phyloP scores from a whole-genome alignment of 2,888 invertebrate genomes.

The Melieria crassipennis region DNA sequence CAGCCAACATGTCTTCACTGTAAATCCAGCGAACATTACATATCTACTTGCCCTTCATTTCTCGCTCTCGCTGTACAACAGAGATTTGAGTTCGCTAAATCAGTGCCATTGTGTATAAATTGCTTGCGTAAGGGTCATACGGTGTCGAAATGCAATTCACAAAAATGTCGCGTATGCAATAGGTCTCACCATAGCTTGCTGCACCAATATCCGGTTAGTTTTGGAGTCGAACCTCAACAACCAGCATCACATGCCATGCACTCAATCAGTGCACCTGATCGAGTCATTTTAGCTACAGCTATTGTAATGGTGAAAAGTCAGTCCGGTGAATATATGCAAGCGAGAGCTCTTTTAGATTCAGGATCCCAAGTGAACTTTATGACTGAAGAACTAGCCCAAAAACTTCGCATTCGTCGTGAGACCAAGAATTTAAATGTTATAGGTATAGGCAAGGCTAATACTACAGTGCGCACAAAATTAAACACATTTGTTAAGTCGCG shows the following conservation, averaged over 20 bases:
- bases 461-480: conserved; percentile 27
- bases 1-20: too few species aligned
- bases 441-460: conserved; percentile 9
- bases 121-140: conserved; percentile 37
- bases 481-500: conserved; percentile 20
- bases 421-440: conserved; percentile 18
- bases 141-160: conserved; percentile 31
- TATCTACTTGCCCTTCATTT: too few species aligned
- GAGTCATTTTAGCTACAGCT: conserved; percentile 34
- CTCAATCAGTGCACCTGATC: conserved; percentile 7
- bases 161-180: conserved; percentile 32
- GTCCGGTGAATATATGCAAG: conserved; percentile 20
- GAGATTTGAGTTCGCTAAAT: too few species aligned
- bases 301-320: conserved; percentile 28
- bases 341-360: conserved; percentile 28
- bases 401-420: conserved; percentile 21
- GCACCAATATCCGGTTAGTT: conserved; percentile 31
- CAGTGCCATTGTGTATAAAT: too few species aligned
- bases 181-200: conserved; percentile 32
- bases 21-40: too few species aligned
- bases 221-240: conserved; percentile 12
- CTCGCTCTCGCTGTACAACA: too few species aligned
- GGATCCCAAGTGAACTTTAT: conserved; percentile 32
- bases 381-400: conserved; percentile 32
- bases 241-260: conserved; percentile 16